Base-by-base conservation (phyloP, 1,140 invertebrate genomes). In the Propsilocerus akamusi region DNA sequence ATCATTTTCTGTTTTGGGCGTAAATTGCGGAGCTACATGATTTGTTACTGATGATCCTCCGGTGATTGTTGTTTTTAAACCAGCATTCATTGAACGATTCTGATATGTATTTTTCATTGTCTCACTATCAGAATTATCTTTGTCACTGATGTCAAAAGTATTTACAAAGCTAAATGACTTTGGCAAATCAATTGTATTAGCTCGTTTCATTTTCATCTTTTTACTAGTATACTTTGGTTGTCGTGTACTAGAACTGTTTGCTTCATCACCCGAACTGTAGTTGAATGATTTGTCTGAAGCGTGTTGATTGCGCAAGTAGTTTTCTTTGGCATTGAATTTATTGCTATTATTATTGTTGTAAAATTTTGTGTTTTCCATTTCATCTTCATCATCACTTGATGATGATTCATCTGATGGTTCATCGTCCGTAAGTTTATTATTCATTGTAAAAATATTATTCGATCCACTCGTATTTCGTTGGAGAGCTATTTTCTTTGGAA, bases 121-220 rank as follows among this genome's bases (percentile, higher is more conserved):
- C 10, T 48, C 47, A 48, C 20, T 14, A n/a, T 26, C 47, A 3
- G 25, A n/a, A 1, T 12, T 20, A 17, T 48, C 47, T 26, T 26
- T 25, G 5, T 12, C 25, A 6, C 6, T 26, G 3, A 20, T 12
- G 7, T 25, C 26, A 25, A 20, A 28, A 26, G 25, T 26, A 48
- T 26, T 26, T 20, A 26, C 26, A 20, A 48, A 26, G 6, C 25
- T 26, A 11, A 72, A 58, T 0, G 77, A 78, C 59, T 83, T 83
- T 1, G 84, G 83, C 58, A 89, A 86, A 58, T 90, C 85, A 52
- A 90, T 86, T 2, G 86, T 90, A 52, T 90, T 90, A 0, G 85
- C 85, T 22, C 86, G 71, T 67, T 88, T 89, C 73, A 88, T 86
- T 55, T 81, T 77, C 4, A 76, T 68, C 57, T 83, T 84, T 56